These are phyloP conservation scores for Hylia prasina DNA, from an alignment of 2,113 vertebrate species.

Conservation along the genomic window DNA sequence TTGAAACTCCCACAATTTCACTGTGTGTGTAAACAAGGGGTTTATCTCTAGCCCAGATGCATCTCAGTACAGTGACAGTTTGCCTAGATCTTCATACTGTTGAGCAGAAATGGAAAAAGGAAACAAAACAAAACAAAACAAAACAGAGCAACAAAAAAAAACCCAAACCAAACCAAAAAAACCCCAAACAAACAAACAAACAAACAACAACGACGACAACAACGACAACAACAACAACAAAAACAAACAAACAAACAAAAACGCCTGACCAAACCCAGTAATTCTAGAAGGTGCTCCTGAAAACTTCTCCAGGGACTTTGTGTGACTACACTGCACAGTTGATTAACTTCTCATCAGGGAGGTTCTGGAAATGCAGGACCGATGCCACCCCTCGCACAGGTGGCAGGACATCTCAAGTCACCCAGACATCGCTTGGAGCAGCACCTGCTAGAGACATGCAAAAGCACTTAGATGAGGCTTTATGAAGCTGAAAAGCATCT, in stretches of 20 bases:
- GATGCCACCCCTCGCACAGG: not conserved
- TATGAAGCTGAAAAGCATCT: not conserved
- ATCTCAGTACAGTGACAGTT: not conserved
- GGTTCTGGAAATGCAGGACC: not conserved
- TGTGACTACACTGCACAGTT: not conserved
- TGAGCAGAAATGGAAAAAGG: not conserved
- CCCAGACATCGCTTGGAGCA: not conserved
- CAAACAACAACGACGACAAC: too few relatives aligned
- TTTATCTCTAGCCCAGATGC: not conserved
- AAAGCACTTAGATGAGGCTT: not conserved
- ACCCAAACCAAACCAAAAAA: not conserved
- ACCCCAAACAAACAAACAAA: too few relatives aligned
- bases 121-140: not conserved
- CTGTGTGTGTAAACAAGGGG: not conserved
- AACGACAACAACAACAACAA: too few relatives aligned
- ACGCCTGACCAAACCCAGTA: not conserved
- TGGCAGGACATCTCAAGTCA: not conserved
- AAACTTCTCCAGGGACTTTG: not conserved
- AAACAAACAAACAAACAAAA: too few relatives aligned
- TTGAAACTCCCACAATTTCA: not conserved
- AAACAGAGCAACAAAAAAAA: not conserved
- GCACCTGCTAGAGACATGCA: accelerated
- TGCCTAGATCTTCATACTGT: not conserved
- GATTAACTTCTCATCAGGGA: not conserved
- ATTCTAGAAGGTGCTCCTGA: not conserved